Evolutionary conservation across 2,113 vertebrate genomes (phyloP).

Genomic region (Melanotaenia duboulayi): DNA sequence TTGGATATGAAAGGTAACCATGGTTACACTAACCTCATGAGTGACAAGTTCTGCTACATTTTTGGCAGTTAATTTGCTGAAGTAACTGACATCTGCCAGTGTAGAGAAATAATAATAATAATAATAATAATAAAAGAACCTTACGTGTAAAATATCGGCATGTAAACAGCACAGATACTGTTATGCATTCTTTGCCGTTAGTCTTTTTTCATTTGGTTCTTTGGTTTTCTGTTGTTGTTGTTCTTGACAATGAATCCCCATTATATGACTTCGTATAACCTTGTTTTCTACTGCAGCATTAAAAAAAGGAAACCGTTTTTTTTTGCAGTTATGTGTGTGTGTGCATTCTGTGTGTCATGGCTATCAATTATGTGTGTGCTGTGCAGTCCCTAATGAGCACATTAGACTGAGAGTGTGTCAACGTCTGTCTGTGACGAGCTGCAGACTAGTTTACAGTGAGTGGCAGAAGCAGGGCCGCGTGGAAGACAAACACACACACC

Average conservation of each 20-base stretch:
- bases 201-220: constrained; percentile 76
- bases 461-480: constrained; percentile 86
- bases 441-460: constrained; percentile 87
- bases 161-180: constrained; percentile 98
- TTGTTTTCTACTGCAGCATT: constrained; percentile 99
- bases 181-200: constrained; percentile 93
- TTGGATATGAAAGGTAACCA: constrained; percentile 97
- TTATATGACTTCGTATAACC: constrained; percentile 99
- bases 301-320: constrained; percentile 93
- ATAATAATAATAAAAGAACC: constrained; percentile 75
- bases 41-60: constrained; percentile 92
- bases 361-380: constrained; percentile 82
- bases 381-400: constrained; percentile 91
- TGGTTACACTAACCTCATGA: constrained; percentile 94
- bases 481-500: constrained; percentile 71
- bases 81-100: constrained; percentile 99
- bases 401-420: constrained; percentile 92
- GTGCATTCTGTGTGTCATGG: constrained; percentile 72
- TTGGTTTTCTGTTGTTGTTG: constrained; percentile 79
- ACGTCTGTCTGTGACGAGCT: constrained; percentile 88
- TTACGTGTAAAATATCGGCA: constrained; percentile 98
- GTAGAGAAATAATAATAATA: constrained; percentile 71
- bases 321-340: constrained; percentile 91
- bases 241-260: constrained; percentile 98
- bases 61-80: constrained; percentile 98